phyloP scores from a whole-genome alignment of 2,113 vertebrate genomes.

The Cyphomyrus plagiostoma region DNA sequence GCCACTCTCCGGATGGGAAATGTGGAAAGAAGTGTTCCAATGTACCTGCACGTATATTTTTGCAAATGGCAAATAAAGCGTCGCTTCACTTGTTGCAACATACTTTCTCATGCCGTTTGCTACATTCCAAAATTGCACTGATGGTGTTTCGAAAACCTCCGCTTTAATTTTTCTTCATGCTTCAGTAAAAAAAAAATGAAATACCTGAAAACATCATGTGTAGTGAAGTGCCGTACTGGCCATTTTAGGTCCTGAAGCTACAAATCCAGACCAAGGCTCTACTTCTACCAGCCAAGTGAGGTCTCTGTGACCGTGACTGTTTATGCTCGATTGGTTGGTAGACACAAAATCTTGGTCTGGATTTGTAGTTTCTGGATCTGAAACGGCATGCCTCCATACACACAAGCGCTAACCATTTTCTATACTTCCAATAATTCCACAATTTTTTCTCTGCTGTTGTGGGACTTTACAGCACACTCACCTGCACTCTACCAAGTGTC shows the following conservation, averaged over 20 bases:
- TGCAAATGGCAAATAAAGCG: neutral
- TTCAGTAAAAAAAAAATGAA: neutral
- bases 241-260: too few species aligned
- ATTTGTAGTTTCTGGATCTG: neutral
- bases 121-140: constrained; percentile 34
- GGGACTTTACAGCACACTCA: neutral
- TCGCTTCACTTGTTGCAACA: neutral
- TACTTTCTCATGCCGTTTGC: constrained; percentile 34
- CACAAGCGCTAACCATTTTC: neutral
- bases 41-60: neutral
- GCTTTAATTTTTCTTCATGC: neutral
- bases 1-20: neutral
- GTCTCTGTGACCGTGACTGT: too few species aligned
- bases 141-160: neutral
- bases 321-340: too few species aligned
- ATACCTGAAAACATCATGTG: neutral
- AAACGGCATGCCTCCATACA: neutral
- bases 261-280: too few species aligned
- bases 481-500: neutral
- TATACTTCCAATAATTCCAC: neutral
- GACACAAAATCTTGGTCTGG: too few species aligned
- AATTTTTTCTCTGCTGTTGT: neutral
- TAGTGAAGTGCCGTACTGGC: neutral
- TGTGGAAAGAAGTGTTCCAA: neutral
- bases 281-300: too few species aligned